These are phyloP conservation scores for Xiphophorus hellerii DNA, from an alignment of 2,113 vertebrate genomes.

Conservation along the genomic window DNA sequence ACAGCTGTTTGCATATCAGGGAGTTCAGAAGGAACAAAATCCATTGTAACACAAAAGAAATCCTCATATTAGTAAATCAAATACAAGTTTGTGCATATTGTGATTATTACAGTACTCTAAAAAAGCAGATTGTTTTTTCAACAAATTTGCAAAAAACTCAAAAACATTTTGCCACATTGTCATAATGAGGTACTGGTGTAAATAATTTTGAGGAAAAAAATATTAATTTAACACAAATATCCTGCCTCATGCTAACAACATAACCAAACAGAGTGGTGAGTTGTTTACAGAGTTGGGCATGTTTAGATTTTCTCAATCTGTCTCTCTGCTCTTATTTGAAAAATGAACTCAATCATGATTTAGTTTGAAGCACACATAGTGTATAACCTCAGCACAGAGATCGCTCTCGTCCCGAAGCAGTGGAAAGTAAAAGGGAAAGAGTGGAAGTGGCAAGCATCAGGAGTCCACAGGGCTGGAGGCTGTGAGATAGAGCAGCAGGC, in stretches of 20 bases:
- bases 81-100: not conserved
- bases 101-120: no score
- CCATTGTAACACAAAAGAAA: not conserved
- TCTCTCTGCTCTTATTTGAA: constrained; percentile 17
- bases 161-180: no score
- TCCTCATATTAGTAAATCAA: not conserved
- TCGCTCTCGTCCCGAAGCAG: constrained; percentile 37
- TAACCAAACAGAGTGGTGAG: constrained; percentile 5
- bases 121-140: no score
- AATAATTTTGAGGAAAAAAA: no score
- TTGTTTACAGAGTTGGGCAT: not conserved
- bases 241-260: not conserved
- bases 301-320: constrained; percentile 11
- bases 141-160: no score
- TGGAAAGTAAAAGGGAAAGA: constrained; percentile 45
- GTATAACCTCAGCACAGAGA: constrained; percentile 47
- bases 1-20: no score
- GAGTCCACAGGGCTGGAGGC: constrained; percentile 47
- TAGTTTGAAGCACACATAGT: constrained; percentile 24
- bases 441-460: constrained; percentile 56
- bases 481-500: constrained; percentile 84
- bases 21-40: not conserved
- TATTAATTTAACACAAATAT: not conserved
- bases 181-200: no score
- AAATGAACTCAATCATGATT: constrained; percentile 21